Evolutionary conservation across 1,140 invertebrate species (phyloP).

Genomic region (Anastrepha obliqua): DNA sequence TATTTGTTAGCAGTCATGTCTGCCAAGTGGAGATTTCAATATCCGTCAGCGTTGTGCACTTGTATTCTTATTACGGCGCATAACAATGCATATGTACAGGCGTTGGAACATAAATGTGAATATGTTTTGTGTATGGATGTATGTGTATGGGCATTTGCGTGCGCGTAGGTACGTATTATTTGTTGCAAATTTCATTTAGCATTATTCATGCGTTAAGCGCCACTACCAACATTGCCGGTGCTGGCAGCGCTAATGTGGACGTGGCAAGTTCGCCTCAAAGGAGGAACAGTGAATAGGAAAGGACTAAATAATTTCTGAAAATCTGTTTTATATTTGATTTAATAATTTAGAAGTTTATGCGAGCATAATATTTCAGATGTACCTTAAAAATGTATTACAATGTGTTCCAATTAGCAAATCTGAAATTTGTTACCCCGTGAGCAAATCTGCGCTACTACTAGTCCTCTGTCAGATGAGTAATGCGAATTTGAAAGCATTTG

Average conservation of each 20-base stretch:
- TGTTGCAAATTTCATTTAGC: constrained; percentile 51
- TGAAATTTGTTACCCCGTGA: no score
- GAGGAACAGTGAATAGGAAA: not conserved
- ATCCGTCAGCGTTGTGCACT: constrained; percentile 28
- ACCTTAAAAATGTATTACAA: no score
- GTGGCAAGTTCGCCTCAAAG: not conserved
- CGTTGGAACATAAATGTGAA: constrained; percentile 39
- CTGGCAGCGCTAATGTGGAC: not conserved
- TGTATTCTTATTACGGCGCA: not conserved
- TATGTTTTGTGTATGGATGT: not conserved
- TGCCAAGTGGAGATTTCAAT: constrained; percentile 52
- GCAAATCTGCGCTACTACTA: no score
- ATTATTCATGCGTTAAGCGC: constrained; percentile 51
- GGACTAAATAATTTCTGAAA: not conserved
- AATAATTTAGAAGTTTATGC: no score
- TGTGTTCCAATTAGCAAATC: no score
- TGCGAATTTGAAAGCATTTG: no score
- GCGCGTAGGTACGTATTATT: not conserved
- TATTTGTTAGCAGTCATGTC: constrained; percentile 42
- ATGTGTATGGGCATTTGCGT: not conserved
- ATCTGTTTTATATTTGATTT: not conserved
- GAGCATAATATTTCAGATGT: no score
- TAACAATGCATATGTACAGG: constrained; percentile 31
- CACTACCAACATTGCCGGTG: not conserved
- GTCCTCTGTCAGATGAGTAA: no score